Percentiles rank a stretch among this genome's conserved stretches.
phyloP scores from a whole-genome alignment of 2,888 invertebrate species.

The Plemyria rubiginata region DNA sequence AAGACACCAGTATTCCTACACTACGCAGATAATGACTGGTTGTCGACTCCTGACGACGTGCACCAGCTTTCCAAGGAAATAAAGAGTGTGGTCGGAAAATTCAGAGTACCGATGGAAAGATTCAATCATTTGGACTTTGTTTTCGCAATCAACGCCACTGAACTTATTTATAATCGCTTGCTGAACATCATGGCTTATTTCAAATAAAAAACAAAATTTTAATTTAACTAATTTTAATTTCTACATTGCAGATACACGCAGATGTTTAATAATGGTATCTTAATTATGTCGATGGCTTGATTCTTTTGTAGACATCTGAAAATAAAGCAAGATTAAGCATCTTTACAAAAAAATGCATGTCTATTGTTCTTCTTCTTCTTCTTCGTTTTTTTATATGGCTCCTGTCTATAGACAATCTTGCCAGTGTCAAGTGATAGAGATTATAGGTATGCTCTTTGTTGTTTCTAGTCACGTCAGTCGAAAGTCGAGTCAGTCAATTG shows the following conservation, averaged over 20 bases:
- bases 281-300: constrained; percentile 19
- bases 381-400: too few relatives aligned
- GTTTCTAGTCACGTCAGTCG: too few relatives aligned
- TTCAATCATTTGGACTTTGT: constrained; percentile 86
- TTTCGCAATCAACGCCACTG: constrained; percentile 83
- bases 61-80: constrained; percentile 68
- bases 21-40: constrained; percentile 81
- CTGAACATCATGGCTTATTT: constrained; percentile 74
- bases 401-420: too few relatives aligned
- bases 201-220: constrained; percentile 47
- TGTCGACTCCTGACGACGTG: constrained; percentile 77
- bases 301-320: constrained; percentile 39
- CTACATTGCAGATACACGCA: constrained; percentile 16
- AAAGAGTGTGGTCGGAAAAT: constrained; percentile 73
- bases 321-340: too few relatives aligned
- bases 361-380: too few relatives aligned
- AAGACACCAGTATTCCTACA: constrained; percentile 78
- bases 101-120: constrained; percentile 70
- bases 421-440: too few relatives aligned
- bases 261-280: constrained; percentile 36
- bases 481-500: too few relatives aligned
- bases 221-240: constrained; percentile 21
- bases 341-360: too few relatives aligned
- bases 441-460: too few relatives aligned
- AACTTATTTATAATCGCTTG: constrained; percentile 83